Evolutionary conservation across 2,888 invertebrate genomes (phyloP).

Genomic region (Pelosia muscerda): DNA sequence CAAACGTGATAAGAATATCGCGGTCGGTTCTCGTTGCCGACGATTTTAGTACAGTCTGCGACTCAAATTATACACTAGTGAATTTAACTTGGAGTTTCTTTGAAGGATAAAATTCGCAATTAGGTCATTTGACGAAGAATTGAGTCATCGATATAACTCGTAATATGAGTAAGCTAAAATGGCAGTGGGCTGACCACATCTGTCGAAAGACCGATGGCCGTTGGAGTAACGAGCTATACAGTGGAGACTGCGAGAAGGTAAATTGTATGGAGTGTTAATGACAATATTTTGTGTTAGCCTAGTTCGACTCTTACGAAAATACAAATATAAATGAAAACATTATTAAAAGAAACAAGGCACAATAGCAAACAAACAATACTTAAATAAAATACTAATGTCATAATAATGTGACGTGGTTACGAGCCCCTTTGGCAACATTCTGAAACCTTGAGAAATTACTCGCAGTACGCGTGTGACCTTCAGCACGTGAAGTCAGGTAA

Average conservation of each 20-base stretch:
- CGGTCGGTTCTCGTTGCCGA: background rate
- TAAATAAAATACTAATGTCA: background rate
- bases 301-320: background rate
- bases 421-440: background rate
- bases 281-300: background rate
- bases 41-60: background rate
- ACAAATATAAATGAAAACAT: background rate
- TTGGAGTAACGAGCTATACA: too few relatives aligned
- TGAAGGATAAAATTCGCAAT: too few relatives aligned
- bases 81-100: too few relatives aligned
- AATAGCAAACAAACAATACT: background rate
- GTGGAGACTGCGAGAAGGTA: too few relatives aligned
- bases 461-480: background rate
- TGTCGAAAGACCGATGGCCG: too few relatives aligned
- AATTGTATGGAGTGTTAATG: too few relatives aligned
- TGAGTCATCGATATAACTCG: too few relatives aligned
- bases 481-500: background rate
- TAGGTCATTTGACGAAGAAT: too few relatives aligned
- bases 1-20: background rate
- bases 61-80: background rate
- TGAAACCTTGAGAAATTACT: slow-evolving; percentile 23
- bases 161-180: too few relatives aligned
- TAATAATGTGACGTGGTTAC: background rate
- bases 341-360: slow-evolving; percentile 2
- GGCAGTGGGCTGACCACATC: too few relatives aligned